Conservation (phyloP, 2,113 vertebrate species). For the Perccottus glenii region DNA sequence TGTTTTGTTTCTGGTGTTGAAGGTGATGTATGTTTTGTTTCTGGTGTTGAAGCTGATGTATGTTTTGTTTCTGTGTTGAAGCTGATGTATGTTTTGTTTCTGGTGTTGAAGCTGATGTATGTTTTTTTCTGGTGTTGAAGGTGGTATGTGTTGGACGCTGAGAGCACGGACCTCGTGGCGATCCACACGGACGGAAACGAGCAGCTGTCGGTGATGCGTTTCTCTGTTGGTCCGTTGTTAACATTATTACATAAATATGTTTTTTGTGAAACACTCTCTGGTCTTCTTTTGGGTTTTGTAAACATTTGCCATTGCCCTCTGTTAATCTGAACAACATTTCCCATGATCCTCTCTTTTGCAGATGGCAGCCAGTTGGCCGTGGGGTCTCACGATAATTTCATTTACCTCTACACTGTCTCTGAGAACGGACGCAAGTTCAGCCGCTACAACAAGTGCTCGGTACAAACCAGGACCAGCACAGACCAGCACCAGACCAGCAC, state of each 20-base stretch:
- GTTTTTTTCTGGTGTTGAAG: conserved; percentile 64
- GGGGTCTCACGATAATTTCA: conserved; percentile 98
- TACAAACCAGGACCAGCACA: too few relatives aligned
- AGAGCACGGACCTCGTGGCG: conserved; percentile 92
- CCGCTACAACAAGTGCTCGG: conserved; percentile 94
- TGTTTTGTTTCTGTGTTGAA: too few relatives aligned
- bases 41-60: too few relatives aligned
- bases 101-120: too few relatives aligned
- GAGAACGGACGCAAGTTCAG: conserved; percentile 96
- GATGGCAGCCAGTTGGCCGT: conserved; percentile 94
- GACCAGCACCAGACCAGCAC: too few relatives aligned
- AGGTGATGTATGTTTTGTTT: too few relatives aligned
- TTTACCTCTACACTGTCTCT: conserved; percentile 95
- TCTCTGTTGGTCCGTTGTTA: conserved; percentile 86
- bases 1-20: too few relatives aligned
- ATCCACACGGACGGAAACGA: conserved; percentile 98
- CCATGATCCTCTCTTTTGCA: conserved; percentile 60
- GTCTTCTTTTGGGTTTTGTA: background rate
- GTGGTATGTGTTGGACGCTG: conserved; percentile 97
- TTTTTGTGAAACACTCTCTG: too few relatives aligned
- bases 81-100: too few relatives aligned
- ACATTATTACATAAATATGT: too few relatives aligned
- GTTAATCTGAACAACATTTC: conserved; percentile 6
- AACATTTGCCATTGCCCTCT: background rate
- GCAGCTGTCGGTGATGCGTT: conserved; percentile 97